phyloP scores from a whole-genome alignment of 2,797 vertebrate genomes.

The Epinephelus malabaricus region DNA sequence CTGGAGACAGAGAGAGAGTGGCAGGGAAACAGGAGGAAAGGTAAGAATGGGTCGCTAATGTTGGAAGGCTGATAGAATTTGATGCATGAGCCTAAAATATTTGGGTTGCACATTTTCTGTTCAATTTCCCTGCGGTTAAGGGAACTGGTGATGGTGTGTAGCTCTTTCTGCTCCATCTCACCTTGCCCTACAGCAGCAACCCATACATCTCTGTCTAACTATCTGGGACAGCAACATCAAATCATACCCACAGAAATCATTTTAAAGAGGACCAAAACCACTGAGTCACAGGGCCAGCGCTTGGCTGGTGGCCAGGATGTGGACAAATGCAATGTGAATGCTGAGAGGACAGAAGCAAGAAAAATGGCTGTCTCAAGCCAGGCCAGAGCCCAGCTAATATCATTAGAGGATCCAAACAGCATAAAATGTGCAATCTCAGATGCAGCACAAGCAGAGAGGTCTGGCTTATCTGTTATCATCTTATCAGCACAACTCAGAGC shows the following conservation, averaged over 20 bases:
- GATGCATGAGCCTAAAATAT: constrained; percentile 80
- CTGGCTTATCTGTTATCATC: constrained; percentile 75
- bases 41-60: constrained; percentile 68
- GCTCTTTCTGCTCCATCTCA: constrained; percentile 70
- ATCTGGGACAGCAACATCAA: constrained; percentile 80
- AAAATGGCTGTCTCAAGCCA: constrained; percentile 74
- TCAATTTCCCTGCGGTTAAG: constrained; percentile 74
- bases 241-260: constrained; percentile 80
- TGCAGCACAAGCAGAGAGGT: constrained; percentile 73
- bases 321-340: constrained; percentile 80
- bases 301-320: constrained; percentile 73
- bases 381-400: constrained; percentile 76
- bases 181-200: constrained; percentile 68
- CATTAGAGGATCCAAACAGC: constrained; percentile 81
- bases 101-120: constrained; percentile 81
- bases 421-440: constrained; percentile 82
- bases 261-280: constrained; percentile 75
- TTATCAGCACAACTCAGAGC: constrained; percentile 76
- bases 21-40: constrained; percentile 50
- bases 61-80: constrained; percentile 67
- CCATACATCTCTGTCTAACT: constrained; percentile 80
- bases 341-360: constrained; percentile 81
- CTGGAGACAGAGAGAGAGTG: constrained; percentile 68
- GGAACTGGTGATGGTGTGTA: constrained; percentile 59
- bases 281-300: constrained; percentile 72